Evolutionary conservation across 2,797 vertebrate genomes (phyloP), one percentile per base, ranked within the genome.

Genomic region (Falco columbarius): DNA sequence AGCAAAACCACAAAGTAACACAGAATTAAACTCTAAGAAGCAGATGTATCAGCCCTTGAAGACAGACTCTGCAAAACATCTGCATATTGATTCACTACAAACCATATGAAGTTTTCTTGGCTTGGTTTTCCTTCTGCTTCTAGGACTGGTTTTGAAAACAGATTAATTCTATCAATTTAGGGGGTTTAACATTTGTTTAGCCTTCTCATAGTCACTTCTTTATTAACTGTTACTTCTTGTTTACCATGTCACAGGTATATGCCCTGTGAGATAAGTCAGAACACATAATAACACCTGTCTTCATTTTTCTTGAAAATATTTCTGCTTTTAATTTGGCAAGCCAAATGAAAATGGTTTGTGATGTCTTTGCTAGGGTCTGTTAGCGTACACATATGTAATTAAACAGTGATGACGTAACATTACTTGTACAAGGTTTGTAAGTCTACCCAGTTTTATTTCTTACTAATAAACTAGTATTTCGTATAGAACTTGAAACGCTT

Each of bases 311-410:
- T 76, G 15, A 32, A 42, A 67, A 76, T 30, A 6, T 62, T 51
- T 32, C 42, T 30, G 21, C 17, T 66, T 75, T 30, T 56, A 29
- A 44, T 58, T 85, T 62, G 34, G 23, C 19, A 84, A 73, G 6
- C 4, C 44, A 81, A 42, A 74, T 26, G 14, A 61, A 86, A 73
- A 56, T 36, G 6, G 2, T 54, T 73, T 73, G 76, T 68, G 34
- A 14, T 49, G 19, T 67, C 32, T 73, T 62, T 67, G n/a, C 36
- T 10, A 49, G 5, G 34, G 7, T 34, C 22, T 47, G 26, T 91
- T 88, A 5, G 0, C 2, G 0, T 44, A 26, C 11, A 18, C 5
- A 20, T 29, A 24, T 17, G 4, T 54, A n/a, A 56, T n/a, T 63
- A 75, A 65, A 73, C 11, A 44, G 3, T 65, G 23, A 15, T 40